phyloP scores from a whole-genome alignment of 2,797 vertebrate species.

The Falco biarmicus region DNA sequence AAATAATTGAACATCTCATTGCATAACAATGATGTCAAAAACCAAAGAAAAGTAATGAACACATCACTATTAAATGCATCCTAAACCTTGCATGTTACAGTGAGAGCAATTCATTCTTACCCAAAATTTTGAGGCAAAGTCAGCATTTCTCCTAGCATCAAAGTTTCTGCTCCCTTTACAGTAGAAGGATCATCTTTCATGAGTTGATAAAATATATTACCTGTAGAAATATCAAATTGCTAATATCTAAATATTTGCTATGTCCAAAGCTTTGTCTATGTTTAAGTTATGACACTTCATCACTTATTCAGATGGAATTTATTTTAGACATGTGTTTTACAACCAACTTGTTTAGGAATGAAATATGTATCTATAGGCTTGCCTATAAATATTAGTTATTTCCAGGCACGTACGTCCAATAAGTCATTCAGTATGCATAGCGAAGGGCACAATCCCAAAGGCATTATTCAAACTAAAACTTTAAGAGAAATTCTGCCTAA shows the following conservation, averaged over 20 bases:
- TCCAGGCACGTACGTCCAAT: not conserved
- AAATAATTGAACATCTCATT: not conserved
- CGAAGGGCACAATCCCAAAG: not conserved
- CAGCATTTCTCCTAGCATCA: conserved; percentile 98
- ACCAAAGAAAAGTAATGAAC: not conserved
- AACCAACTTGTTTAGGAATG: not conserved
- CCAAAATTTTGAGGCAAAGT: conserved; percentile 98
- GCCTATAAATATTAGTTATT: not conserved
- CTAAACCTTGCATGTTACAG: not conserved
- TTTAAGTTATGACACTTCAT: not conserved
- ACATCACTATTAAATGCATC: not conserved
- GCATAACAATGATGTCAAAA: not conserved
- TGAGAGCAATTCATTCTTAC: conserved; percentile 76
- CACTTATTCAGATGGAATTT: not conserved
- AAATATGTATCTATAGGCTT: not conserved
- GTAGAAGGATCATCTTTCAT: conserved; percentile 97
- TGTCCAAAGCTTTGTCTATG: not conserved
- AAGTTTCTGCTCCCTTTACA: conserved; percentile 91
- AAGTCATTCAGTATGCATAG: not conserved
- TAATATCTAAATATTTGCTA: not conserved
- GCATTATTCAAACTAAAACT: not conserved
- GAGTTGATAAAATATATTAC: conserved; percentile 88
- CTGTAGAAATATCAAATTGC: conserved; percentile 72
- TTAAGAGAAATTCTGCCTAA: not conserved
- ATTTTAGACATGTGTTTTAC: not conserved